Evolutionary conservation across 2,113 vertebrate species (phyloP), one percentile per base, ranked within the genome.

Genomic region (Myrmophylax atrothorax): DNA sequence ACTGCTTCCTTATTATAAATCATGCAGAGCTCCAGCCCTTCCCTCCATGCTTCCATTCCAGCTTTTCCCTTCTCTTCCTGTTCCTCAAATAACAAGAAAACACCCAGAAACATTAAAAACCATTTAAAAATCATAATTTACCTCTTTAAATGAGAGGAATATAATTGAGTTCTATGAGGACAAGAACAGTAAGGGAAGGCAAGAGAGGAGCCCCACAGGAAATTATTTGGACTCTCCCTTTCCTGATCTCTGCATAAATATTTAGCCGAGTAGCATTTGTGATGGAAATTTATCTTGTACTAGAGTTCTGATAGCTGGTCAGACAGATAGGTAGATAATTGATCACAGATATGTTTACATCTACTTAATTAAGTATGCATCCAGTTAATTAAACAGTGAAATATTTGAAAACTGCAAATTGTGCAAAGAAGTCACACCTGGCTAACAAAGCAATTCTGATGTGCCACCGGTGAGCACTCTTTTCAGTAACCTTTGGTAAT

Each of bases 181-280:
- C 42, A 74, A 73, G 50, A 89, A 84, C 58, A 82, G 77, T 33
- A 87, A 50, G 23, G 17, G 62, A 90, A 84, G 22, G n/a, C 72
- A 93, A 70, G 49, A 90, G 52, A 78, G 31, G 37, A 94, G 37
- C 9, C 74, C 28, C 56, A 91, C 23, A 96, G 82, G 68, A 93
- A 96, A 89, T 79, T 22, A 89, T 82, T 70, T 87, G 70, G 40
- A 78, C n/a, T 84, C 42, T 93, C 12, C 50, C 31, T 93, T 79
- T 93, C 72, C 58, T 87, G 62, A 89, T 73, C 10, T 47, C 91
- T 76, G 33, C 35, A 79, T 68, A 96, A 94, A 86, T 91, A 93
- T 86, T 95, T 74, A 96, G 63, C 22, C 0, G 0, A 90, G 66
- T 64, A 42, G 40, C 25, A 69, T 76, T 49, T 72, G 52, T 0